Percentiles rank a stretch among this genome's conserved stretches.
phyloP scores from a whole-genome alignment of 2,797 vertebrate genomes.

The Hippoglossus hippoglossus region DNA sequence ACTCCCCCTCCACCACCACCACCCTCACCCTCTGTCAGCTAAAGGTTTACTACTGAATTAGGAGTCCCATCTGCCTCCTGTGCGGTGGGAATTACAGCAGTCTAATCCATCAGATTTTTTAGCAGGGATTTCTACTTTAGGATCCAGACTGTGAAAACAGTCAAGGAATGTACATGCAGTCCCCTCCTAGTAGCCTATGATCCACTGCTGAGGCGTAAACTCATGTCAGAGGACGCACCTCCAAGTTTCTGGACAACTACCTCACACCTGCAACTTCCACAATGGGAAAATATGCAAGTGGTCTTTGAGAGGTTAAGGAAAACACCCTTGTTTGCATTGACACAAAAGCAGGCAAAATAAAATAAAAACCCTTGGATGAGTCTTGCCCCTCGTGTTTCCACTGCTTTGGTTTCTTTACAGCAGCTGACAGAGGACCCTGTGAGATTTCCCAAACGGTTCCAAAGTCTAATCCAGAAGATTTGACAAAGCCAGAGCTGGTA shows the following conservation, averaged over 20 bases:
- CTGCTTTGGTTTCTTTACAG: slow-evolving; percentile 34
- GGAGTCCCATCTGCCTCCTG: slow-evolving; percentile 76
- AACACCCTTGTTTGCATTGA: not conserved
- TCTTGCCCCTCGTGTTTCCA: not conserved
- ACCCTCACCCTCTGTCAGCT: slow-evolving; percentile 42
- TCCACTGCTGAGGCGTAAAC: slow-evolving; percentile 35
- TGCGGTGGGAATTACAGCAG: slow-evolving; percentile 63
- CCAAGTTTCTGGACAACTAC: slow-evolving; percentile 5
- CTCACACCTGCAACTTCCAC: not conserved
- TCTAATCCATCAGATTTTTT: slow-evolving; percentile 76
- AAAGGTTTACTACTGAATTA: slow-evolving; percentile 77
- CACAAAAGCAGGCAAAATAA: slow-evolving; percentile 13
- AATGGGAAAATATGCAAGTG: not conserved
- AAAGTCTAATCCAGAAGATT: slow-evolving; percentile 73
- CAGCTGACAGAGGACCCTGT: slow-evolving; percentile 30
- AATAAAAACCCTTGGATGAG: not conserved
- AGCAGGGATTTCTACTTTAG: slow-evolving; percentile 70
- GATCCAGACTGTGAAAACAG: slow-evolving; percentile 51
- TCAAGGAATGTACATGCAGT: slow-evolving; percentile 54
- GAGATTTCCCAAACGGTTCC: slow-evolving; percentile 56
- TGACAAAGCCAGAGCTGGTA: slow-evolving; percentile 62
- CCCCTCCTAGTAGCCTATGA: slow-evolving; percentile 28
- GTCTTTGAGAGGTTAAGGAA: not conserved
- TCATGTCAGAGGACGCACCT: slow-evolving; percentile 40
- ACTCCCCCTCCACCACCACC: slow-evolving; percentile 16